Evolutionary conservation across 2,888 invertebrate genomes (phyloP).

Genomic region (Barypeithes pellucidus): DNA sequence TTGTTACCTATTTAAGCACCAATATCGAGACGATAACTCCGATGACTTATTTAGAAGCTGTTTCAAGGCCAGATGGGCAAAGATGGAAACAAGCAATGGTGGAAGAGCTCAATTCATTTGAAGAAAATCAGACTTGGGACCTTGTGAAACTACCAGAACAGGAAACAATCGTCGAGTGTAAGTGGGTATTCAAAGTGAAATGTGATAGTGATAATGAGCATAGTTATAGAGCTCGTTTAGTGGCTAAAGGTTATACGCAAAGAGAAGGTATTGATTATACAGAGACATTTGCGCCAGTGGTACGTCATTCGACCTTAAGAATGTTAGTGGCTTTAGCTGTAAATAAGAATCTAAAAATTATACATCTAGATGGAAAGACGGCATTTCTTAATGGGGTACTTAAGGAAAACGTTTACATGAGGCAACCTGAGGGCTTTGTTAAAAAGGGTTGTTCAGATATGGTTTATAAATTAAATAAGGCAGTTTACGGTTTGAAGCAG

Average conservation of each 20-base stretch:
- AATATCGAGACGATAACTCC: background rate
- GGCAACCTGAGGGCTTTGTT: slow-evolving; percentile 49
- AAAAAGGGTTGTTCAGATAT: background rate
- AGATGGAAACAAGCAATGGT: slow-evolving; percentile 59
- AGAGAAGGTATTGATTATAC: slow-evolving; percentile 55
- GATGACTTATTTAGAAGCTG: slow-evolving; percentile 51
- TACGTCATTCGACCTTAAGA: slow-evolving; percentile 56
- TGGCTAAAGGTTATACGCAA: slow-evolving; percentile 60
- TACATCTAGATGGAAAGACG: slow-evolving; percentile 49
- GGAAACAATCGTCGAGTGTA: slow-evolving; percentile 58
- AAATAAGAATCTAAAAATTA: slow-evolving; percentile 38
- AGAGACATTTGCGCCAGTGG: slow-evolving; percentile 58
- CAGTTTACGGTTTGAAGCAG: background rate
- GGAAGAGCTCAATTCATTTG: slow-evolving; percentile 60
- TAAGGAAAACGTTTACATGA: slow-evolving; percentile 58
- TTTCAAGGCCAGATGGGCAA: slow-evolving; percentile 55
- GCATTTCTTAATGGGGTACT: slow-evolving; percentile 56
- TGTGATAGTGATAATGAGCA: slow-evolving; percentile 54
- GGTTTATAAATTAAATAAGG: background rate
- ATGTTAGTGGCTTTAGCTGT: slow-evolving; percentile 56
- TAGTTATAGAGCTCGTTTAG: slow-evolving; percentile 57
- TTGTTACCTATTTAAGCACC: slow-evolving; percentile 47
- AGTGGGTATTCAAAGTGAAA: slow-evolving; percentile 62
- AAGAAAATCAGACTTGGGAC: slow-evolving; percentile 61
- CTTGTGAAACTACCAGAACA: slow-evolving; percentile 55